Conservation (phyloP, 30 jellyfish, hydroid and myxozoan genomes). For the Catostylus mosaicus region DNA sequence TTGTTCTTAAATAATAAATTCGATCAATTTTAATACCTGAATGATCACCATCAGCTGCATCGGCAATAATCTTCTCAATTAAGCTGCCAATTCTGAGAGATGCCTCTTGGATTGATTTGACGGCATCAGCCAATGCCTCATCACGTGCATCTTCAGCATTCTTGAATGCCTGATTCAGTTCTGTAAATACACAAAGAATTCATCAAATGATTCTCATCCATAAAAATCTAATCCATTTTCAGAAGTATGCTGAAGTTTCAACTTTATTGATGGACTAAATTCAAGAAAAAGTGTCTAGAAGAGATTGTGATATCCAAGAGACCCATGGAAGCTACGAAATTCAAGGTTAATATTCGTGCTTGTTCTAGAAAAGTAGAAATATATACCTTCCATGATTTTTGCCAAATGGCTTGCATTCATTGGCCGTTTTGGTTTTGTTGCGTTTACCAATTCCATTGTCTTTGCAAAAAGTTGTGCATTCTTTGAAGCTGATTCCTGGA, state of each 20-base stretch:
- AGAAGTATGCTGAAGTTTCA: too few species aligned
- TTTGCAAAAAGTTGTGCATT: slow-evolving; percentile 23
- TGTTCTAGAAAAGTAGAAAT: neutral
- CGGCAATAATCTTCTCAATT: slow-evolving; percentile 23
- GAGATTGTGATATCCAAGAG: too few species aligned
- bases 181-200: slow-evolving; percentile 1
- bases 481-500: slow-evolving; percentile 13
- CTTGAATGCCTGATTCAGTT: neutral
- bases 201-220: too few species aligned
- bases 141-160: slow-evolving; percentile 13
- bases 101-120: slow-evolving; percentile 29
- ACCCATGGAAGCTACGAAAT: too few species aligned
- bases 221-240: too few species aligned
- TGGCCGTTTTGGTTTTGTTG: slow-evolving; percentile 10
- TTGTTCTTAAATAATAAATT: neutral
- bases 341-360: too few species aligned
- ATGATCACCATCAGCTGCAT: slow-evolving; percentile 26
- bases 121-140: slow-evolving; percentile 4
- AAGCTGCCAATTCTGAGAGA: neutral
- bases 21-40: too few species aligned
- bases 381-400: slow-evolving; percentile 14
- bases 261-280: too few species aligned
- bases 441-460: slow-evolving; percentile 9
- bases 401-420: slow-evolving; percentile 28
- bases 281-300: too few species aligned